These are phyloP conservation scores for Rhinoderma darwinii DNA, from an alignment of 2,113 vertebrate genomes.

Conservation along the genomic window DNA sequence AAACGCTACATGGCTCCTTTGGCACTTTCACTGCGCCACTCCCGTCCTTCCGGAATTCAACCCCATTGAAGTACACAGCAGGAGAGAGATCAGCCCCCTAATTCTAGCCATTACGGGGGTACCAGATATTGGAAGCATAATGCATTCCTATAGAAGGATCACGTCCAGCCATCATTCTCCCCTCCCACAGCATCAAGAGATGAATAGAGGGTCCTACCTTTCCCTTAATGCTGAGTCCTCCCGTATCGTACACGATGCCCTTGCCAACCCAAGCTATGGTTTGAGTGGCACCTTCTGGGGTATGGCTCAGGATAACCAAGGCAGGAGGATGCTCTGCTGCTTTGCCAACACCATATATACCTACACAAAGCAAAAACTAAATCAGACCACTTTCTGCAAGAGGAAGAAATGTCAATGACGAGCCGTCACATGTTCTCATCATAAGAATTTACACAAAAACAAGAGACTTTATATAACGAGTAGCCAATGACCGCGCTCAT, in stretches of 20 bases:
- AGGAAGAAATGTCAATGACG: neutral
- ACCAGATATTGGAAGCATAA: too few species aligned
- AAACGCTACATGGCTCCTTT: too few species aligned
- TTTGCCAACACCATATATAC: conserved; percentile 96
- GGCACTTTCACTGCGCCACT: too few species aligned
- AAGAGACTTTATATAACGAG: too few species aligned
- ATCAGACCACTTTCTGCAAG: neutral
- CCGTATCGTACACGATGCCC: conserved; percentile 97
- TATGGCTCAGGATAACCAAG: conserved; percentile 91
- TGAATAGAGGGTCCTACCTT: conserved; percentile 76
- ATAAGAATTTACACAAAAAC: too few species aligned
- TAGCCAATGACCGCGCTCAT: too few species aligned
- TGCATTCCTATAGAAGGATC: too few species aligned
- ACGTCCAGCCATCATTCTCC: too few species aligned
- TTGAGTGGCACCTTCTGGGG: conserved; percentile 91
- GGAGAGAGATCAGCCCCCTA: too few species aligned
- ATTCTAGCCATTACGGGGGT: too few species aligned
- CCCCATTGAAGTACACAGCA: too few species aligned
- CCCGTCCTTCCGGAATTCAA: too few species aligned
- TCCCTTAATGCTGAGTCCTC: conserved; percentile 98
- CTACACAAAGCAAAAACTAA: conserved; percentile 65
- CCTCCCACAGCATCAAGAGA: neutral
- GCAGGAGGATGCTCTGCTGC: conserved; percentile 91
- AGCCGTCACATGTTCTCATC: neutral
- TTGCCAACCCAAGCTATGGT: conserved; percentile 99